Evolutionary conservation across 2,888 invertebrate species (phyloP).

Genomic region (Synergus japonicus): DNA sequence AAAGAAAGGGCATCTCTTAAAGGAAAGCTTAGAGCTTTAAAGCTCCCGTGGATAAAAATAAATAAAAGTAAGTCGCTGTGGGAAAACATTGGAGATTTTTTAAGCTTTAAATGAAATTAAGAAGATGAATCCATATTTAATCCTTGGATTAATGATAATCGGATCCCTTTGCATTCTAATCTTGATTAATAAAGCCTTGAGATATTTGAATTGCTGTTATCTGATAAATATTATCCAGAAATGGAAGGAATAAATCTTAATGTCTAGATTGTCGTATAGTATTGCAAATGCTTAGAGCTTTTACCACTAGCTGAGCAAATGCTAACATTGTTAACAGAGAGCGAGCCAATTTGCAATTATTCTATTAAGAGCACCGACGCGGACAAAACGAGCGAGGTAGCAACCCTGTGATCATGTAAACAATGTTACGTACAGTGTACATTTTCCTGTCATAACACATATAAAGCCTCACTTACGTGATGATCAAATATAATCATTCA

Average conservation of each 20-base stretch:
- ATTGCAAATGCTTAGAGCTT: background rate
- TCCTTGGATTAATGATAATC: conserved; percentile 63
- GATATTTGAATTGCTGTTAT: conserved; percentile 40
- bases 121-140: conserved; percentile 63
- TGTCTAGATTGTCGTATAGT: background rate
- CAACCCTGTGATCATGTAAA: conserved; percentile 20
- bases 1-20: conserved; percentile 17
- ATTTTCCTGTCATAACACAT: conserved; percentile 15
- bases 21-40: conserved; percentile 15
- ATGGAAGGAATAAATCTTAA: background rate
- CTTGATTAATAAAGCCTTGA: conserved; percentile 56
- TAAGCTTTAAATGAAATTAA: conserved; percentile 63
- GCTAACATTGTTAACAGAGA: conserved; percentile 45
- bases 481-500: background rate
- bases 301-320: background rate
- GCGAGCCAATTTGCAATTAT: conserved; percentile 61
- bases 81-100: background rate
- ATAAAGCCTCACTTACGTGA: background rate
- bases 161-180: conserved; percentile 55
- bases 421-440: conserved; percentile 43
- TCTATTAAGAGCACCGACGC: conserved; percentile 56
- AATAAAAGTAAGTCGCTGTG: conserved; percentile 40
- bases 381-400: conserved; percentile 45
- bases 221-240: background rate
- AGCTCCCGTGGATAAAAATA: conserved; percentile 23